Evolutionary conservation across 1,140 invertebrate genomes (phyloP), one percentile per base, ranked within the genome.

Genomic region (Mycetomoellerius zeteki): DNA sequence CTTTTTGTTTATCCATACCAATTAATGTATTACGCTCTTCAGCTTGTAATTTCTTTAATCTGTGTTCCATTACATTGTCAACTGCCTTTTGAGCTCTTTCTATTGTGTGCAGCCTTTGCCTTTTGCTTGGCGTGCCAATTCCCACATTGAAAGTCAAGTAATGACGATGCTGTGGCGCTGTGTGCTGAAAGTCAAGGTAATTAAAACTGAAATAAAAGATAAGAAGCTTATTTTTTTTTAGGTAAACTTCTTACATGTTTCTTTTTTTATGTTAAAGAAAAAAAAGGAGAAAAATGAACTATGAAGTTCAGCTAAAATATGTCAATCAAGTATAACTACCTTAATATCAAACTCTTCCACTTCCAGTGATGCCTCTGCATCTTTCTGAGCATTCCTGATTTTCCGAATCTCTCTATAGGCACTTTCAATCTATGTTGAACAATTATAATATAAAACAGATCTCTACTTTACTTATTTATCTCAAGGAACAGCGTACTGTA

Each of bases 141-240:
- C 98, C 98, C 14, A 97, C 93, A 89, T 98, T 98, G 94, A 97
- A 98, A 81, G 96, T 97, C 58, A 99, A 95, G 93, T 98, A 99
- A 92, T 98, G 98, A 43, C 98, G 96, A 93, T 99, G 98, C 94
- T 99, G 98, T 0, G 98, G 98, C 24, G 97, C 97, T 85, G 97
- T 98, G 91, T 98, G 98, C 96, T 98, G 91, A 78, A 95, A 93
- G 91, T 85, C 77, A 85, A 71, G 50, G 4, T 71, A 81, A 76
- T 67, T 52, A 67, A 43, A 71, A 14, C 10, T 67, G 60, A 60
- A 58, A 85, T 1, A 33, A 86, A 8, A 65, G 76, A 8, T 2
- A 50, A 65, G 24, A 58, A 56, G 58, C 0, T 37, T 37, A 12
- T 43, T 43, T 1, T 10, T 10, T 10, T 43, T 43, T 43, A 43